These are phyloP conservation scores for Melospiza melodia DNA, from an alignment of 2,113 vertebrate genomes.

Conservation along the genomic window DNA sequence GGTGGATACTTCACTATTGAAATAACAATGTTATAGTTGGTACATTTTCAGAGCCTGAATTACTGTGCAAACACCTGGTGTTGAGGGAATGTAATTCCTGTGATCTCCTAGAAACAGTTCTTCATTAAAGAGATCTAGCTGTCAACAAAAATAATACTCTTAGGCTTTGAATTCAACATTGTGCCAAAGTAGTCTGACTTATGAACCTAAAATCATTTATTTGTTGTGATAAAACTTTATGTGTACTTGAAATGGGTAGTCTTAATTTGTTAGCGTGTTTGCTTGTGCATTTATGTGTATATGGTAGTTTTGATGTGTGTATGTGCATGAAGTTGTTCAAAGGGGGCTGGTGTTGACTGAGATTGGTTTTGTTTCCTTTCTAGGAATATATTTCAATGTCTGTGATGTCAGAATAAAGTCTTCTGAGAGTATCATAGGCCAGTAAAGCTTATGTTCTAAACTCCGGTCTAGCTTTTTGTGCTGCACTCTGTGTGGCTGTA, in stretches of 20 bases:
- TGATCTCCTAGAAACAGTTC: neutral
- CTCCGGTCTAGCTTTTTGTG: neutral
- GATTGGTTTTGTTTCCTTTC: neutral
- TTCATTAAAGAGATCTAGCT: neutral
- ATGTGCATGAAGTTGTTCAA: neutral
- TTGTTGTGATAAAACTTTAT: neutral
- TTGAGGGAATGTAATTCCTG: neutral
- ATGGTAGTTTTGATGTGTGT: neutral
- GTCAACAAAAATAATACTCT: neutral
- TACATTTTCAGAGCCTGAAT: neutral
- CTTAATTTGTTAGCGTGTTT: neutral
- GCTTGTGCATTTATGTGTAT: neutral
- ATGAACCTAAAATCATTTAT: neutral
- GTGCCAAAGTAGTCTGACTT: neutral
- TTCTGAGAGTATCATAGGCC: neutral
- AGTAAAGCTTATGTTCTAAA: neutral
- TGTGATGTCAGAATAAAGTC: neutral
- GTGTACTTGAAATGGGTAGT: neutral
- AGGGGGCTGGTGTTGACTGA: neutral
- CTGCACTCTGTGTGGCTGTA: neutral
- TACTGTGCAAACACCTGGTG: neutral
- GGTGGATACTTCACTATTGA: neutral
- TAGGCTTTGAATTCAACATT: neutral
- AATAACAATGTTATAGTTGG: neutral
- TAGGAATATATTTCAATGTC: neutral